Base-by-base conservation (phyloP, 2,888 invertebrate species). In the Venusia cambrica region DNA sequence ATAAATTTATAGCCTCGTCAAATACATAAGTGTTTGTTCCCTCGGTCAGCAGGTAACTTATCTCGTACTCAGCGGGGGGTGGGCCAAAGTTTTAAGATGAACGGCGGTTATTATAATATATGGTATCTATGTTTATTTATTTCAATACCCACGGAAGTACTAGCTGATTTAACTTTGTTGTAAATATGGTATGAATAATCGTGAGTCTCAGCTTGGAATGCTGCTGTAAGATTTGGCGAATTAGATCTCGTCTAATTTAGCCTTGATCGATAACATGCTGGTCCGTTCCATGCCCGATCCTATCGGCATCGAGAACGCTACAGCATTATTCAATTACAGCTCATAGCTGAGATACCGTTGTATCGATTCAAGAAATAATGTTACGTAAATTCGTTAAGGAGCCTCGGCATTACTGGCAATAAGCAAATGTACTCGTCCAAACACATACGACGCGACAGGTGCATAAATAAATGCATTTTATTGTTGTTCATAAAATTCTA, bases 1-100 rank as follows among this genome's bases (percentile, higher is more conserved):
- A 54, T 46, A 72, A 71, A 79, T 80, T 76, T 79, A 83, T 78
- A 56, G 66, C 72, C 54, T 68, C 70, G 64, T 77, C 72, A 68
- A n/a, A 73, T 74, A 66, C 57, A 57, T 73, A 72, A 65, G 73
- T 76, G 73, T 79, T 74, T 77, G 77, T 79, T 81, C 79, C 72
- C 70, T 64, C 59, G 64, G 57, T 52, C 62, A 61, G 73, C 78
- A 78, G 84, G 79, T 76, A 78, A 78, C 74, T 75, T 79, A 73
- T 76, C 62, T 74, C 69, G 66, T 44, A 44, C 53, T 56, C 81
- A 58, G 73, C 84, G 70, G 84, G 85, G 73, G 80, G 80, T 72
- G 73, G 67, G 75, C 54, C 64, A 56, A 62, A 58, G 45, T 53
- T 49, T 60, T 64, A 65, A 56, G 66, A 70, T 42, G 25, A 35